A percentile compares a stretch with the other conserved stretches of the same genome.
These are phyloP conservation scores for Onychomys arenicola DNA, from an alignment of 2,797 vertebrate species.

Conservation along the genomic window DNA sequence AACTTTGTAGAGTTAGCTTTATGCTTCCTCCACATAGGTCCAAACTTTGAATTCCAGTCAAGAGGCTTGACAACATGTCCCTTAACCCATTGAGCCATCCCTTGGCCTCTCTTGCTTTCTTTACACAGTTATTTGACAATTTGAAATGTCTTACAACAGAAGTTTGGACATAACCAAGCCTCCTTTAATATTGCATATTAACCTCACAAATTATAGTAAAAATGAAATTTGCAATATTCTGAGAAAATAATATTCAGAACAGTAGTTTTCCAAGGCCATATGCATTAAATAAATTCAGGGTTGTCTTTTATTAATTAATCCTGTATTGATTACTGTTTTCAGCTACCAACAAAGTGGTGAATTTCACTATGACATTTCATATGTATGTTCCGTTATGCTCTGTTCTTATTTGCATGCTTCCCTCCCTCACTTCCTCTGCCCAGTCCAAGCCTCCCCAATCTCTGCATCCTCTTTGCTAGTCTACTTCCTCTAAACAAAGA, in stretches of 20 bases:
- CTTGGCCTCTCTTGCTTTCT: not conserved
- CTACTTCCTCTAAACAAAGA: no score
- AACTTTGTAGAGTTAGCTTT: not conserved
- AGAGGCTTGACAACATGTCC: not conserved
- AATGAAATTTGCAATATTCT: not conserved
- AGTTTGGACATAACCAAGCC: not conserved
- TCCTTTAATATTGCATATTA: conserved; percentile 4
- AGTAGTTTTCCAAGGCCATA: not conserved
- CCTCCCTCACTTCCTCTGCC: not conserved
- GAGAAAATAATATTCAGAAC: conserved; percentile 1
- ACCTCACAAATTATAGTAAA: not conserved
- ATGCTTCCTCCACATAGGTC: not conserved
- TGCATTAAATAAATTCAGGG: conserved; percentile 19
- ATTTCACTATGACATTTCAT: not conserved
- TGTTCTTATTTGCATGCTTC: not conserved
- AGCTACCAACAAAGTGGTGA: not conserved
- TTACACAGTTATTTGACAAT: not conserved
- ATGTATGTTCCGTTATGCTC: not conserved
- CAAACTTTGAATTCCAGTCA: not conserved
- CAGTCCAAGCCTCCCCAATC: no score
- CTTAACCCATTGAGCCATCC: not conserved
- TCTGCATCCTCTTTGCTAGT: not conserved
- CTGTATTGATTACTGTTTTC: not conserved
- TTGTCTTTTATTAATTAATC: not conserved
- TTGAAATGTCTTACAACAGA: not conserved